Base-by-base conservation (phyloP, 1,140 invertebrate genomes). In the Wasmannia auropunctata region DNA sequence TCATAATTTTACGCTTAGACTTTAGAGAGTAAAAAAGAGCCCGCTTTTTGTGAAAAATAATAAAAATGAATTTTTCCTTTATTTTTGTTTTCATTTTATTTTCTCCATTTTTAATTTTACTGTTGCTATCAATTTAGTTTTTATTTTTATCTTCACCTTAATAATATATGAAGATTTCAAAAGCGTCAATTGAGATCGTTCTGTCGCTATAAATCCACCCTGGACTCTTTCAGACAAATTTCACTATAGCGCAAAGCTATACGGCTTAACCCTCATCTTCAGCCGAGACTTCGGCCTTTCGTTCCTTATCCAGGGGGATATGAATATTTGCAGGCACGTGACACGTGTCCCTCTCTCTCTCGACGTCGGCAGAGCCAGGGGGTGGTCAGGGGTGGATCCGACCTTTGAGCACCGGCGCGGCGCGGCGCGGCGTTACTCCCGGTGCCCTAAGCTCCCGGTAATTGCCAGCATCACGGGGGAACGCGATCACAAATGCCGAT, bases 381-480 rank as follows among this genome's bases (percentile, higher is more conserved):
- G 70, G 49, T 54, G 67, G 67, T 46, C 67, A 79, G 72, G 51
- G 67, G 67, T 77, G 74, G 72, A 46, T 34, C 22, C 81, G 54
- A 85, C 19, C 72, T 75, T 74, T 63, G 54, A 75, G 56, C 72
- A 72, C 79, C 51, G 19, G 8, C 65, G 51, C 34, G 34, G 11
- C 63, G 37, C 51, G 19, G 8, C 65, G 51, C 34, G 34, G 11
- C 63, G 37, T 74, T 79, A 79, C 43, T 83, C 31, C 63, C 43
- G 25, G 75, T 49, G 31, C 51, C 51, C 79, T 79, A 81, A 86
- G 63, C 85, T 83, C 62, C 25, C 46, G 49, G 60, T 80, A 86
- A 86, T 69, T 80, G 79, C 62, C 85, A 28, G 58, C 85, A 74
- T 83, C 79, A 72, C 79, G 54, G 67, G 79, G 79, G 79, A 60